Evolutionary conservation across 2,888 invertebrate species (phyloP).

Genomic region (Orchesella flavescens): DNA sequence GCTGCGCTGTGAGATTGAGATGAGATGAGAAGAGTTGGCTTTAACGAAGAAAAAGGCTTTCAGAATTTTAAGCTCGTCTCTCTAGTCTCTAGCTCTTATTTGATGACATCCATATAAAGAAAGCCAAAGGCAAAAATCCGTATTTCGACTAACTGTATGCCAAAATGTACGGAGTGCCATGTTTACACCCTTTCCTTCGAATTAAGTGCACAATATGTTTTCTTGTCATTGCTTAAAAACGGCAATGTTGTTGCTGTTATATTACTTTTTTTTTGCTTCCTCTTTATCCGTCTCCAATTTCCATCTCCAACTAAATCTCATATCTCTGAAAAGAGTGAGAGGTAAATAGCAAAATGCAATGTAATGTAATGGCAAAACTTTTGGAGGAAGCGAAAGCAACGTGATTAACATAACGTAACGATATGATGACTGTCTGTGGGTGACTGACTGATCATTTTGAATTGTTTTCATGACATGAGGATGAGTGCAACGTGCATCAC

Average conservation of each 20-base stretch:
- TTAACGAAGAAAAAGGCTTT: background rate
- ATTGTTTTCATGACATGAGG: constrained; percentile 33
- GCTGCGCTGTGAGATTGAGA: background rate
- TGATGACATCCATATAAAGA: constrained; percentile 45
- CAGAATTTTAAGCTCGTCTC: constrained; percentile 24
- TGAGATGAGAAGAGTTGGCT: constrained; percentile 1
- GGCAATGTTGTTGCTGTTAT: background rate
- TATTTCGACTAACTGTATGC: constrained; percentile 19
- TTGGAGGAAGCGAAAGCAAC: too few species aligned
- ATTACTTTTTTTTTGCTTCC: constrained; percentile 28
- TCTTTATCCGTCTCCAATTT: constrained; percentile 41
- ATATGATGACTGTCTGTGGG: constrained; percentile 5
- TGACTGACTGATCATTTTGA: constrained; percentile 37
- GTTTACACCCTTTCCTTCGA: constrained; percentile 1
- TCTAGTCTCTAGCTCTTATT: constrained; percentile 25
- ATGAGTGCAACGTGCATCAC: too few species aligned
- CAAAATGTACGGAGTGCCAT: constrained; percentile 10
- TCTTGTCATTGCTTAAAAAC: constrained; percentile 27
- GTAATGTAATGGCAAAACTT: too few species aligned
- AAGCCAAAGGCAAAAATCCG: constrained; percentile 12
- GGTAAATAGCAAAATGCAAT: too few species aligned
- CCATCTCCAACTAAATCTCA: background rate
- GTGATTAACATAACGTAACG: background rate
- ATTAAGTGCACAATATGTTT: constrained; percentile 17
- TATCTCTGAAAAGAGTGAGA: too few species aligned